Evolutionary conservation across 2,113 vertebrate genomes (phyloP), one percentile per base, ranked within the genome.

Genomic region (Apodemus sylvaticus): DNA sequence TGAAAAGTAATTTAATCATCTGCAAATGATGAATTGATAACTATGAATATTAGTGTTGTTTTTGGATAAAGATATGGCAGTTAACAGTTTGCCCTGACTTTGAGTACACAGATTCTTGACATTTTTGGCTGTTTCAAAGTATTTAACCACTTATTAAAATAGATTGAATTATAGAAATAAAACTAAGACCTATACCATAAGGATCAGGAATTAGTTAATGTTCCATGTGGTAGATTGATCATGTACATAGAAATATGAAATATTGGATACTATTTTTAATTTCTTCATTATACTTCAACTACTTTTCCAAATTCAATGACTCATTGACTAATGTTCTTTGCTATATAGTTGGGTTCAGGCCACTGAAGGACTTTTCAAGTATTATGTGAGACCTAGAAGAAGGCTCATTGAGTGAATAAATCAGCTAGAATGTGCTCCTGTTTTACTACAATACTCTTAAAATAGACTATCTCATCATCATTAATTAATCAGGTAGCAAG

Each of bases 41-140:
- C 17, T 93, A 51, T 17, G 31, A 78, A 82, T 76, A 45, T 26
- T n/a, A 70, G 6, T 26, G 34, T 12, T 68, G 16, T 3, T 24
- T 68, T 11, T 60, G 36, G 1, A 22, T 45, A 34, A 29, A 6
- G 0, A 51, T 0, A 7, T 24, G 16, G 0, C 16, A 51, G 20
- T 39, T n/a, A 78, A 20, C 0, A 70, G 22, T 26, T 19, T 74
- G 17, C 22, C 42, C 19, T 71, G 13, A 0, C 19, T 24, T 55
- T 6, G 16, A 70, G 22, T 7, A 20, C 29, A 51, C 60, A 10
- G 34, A 19, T 29, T 85, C 34, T 19, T 77, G 13, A 22, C 62
- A 70, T 4, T 10, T 70, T 4, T 22, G 31, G 13, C 9, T 20
- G 14, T 5, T 79, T 92, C 9, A 86, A 74, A 4, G 11, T 48